Percentiles rank a stretch among this genome's conserved stretches.
phyloP scores from a whole-genome alignment of 2,113 vertebrate species.

The Leptodactylus fuscus region DNA sequence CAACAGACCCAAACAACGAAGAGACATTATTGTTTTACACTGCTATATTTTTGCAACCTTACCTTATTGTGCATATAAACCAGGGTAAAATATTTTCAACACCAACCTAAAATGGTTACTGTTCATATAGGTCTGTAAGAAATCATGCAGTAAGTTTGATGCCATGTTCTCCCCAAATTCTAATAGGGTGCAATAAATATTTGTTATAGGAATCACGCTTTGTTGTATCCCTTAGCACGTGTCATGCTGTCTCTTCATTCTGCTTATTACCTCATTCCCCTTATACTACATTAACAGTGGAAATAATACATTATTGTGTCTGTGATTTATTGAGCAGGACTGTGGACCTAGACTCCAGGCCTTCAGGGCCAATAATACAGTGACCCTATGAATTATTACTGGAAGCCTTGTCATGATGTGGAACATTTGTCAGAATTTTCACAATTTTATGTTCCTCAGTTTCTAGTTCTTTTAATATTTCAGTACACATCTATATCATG shows the following conservation, averaged over 20 bases:
- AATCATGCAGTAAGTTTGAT: not conserved
- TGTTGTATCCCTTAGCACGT: not conserved
- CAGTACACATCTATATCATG: not conserved
- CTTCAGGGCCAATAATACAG: not conserved
- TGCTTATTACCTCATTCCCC: not conserved
- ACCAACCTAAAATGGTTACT: not conserved
- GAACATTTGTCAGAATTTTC: not conserved
- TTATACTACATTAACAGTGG: not conserved
- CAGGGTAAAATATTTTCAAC: not conserved
- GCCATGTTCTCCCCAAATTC: not conserved
- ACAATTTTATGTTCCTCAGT: not conserved
- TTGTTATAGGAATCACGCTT: not conserved
- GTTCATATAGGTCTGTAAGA: not conserved
- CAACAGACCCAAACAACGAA: too few species aligned
- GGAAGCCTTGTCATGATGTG: not conserved
- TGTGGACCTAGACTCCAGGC: not conserved
- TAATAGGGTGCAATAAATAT: not conserved
- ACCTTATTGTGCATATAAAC: not conserved
- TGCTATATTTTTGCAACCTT: too few species aligned
- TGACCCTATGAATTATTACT: not conserved
- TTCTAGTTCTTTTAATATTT: not conserved
- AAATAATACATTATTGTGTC: not conserved
- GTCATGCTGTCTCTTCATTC: not conserved
- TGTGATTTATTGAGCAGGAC: conserved; percentile 7
- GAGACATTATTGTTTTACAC: too few species aligned